Base-by-base conservation (phyloP, 2,797 vertebrate genomes). In the Lagocephalus sceleratus region DNA sequence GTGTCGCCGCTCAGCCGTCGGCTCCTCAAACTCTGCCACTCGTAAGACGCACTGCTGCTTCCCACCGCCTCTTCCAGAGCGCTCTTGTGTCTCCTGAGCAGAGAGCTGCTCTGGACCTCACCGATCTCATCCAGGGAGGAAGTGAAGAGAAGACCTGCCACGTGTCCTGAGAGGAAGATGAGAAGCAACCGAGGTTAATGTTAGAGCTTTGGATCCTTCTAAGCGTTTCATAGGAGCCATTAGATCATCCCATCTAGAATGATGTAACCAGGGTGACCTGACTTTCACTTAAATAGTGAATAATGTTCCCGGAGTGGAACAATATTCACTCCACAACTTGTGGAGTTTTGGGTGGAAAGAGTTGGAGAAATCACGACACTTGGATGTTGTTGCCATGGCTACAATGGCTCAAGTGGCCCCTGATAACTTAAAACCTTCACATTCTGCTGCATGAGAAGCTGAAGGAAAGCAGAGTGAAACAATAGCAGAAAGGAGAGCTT, bases 11-110 rank as follows among this genome's bases (percentile, higher is more conserved):
- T 88, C 50, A 83, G 73, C 43, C 86, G 88, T n/a, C 83, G 78
- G 53, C 48, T 87, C 65, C 89, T 90, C 50, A 57, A 62, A 8
- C 74, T 78, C 80, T 87, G 90, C 94, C 93, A 94, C 0, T 90
- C 77, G 1, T 84, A 61, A 29, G 70, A 79, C 0, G 67, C 61
- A 1, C 78, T 54, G 56, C 57, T 25, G 7, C 73, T 44, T 78
- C 79, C 70, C 73, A 86, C 63, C 82, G 83, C 82, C 54, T 92
- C 54, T 62, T 94, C 93, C 59, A 88, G 79, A 11, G 89, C 87
- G 2, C 91, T 94, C 81, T 84, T 89, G 40, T 93, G 93, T 60
- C 91, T 91, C 67, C 77, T 89, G 17, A 91, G 88, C 57, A 93
- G 68, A 56, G 87, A 89, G 87, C 83, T 89, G 63, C 55, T 79